A percentile compares a stretch with the other conserved stretches of the same genome.
Conservation (phyloP, 1,140 invertebrate genomes). For the Zelostemma sp. region DNA sequence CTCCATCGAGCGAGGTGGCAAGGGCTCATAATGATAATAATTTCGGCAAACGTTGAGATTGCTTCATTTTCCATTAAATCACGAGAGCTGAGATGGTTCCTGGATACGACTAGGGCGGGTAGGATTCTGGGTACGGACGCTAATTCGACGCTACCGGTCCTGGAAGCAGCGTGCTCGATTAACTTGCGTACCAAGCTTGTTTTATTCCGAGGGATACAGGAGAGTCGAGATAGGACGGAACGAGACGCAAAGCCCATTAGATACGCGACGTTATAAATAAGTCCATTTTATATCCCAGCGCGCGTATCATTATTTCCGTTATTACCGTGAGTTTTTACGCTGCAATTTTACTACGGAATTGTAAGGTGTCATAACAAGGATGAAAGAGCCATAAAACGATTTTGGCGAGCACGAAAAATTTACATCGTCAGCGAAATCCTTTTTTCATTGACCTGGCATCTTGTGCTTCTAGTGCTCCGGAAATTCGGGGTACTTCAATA, state of each 20-base stretch:
- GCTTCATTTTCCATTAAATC: constrained; percentile 60
- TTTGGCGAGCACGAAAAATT: too few relatives aligned
- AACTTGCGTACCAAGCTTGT: constrained; percentile 41
- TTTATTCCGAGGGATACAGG: constrained; percentile 34
- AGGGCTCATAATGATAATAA: constrained; percentile 52
- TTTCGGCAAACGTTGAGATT: constrained; percentile 52
- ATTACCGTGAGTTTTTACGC: too few relatives aligned
- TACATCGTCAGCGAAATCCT: too few relatives aligned
- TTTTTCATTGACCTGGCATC: too few relatives aligned
- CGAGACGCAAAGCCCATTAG: constrained; percentile 28
- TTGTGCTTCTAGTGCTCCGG: too few relatives aligned
- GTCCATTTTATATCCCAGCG: too few relatives aligned
- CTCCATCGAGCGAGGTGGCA: constrained; percentile 29
- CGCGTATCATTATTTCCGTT: too few relatives aligned
- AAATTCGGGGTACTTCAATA: too few relatives aligned
- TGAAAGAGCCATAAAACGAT: too few relatives aligned
- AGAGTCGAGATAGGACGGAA: constrained; percentile 24
- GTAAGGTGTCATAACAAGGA: too few relatives aligned
- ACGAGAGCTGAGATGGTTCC: constrained; percentile 44
- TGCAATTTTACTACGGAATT: too few relatives aligned
- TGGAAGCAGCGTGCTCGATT: constrained; percentile 48
- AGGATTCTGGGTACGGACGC: constrained; percentile 34
- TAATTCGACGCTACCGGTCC: constrained; percentile 46
- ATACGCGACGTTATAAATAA: constrained; percentile 30
- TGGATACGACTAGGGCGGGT: constrained; percentile 30